phyloP scores from a whole-genome alignment of 2,888 invertebrate species.

The Meloe dianella region DNA sequence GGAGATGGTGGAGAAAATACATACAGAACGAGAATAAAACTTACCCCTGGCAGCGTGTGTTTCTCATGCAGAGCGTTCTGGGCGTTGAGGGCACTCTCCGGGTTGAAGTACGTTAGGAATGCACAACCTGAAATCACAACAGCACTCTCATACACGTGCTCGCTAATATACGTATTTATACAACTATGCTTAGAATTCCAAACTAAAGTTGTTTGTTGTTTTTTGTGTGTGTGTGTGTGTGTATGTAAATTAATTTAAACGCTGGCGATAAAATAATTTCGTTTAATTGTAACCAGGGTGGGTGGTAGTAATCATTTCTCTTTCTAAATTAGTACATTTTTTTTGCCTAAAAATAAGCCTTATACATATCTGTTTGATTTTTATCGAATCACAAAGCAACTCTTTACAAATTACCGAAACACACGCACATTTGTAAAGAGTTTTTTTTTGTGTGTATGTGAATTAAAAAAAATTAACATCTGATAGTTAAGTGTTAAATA shows the following conservation, averaged over 20 bases:
- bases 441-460: not conserved
- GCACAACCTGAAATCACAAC: slow-evolving; percentile 85
- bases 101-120: slow-evolving; percentile 96
- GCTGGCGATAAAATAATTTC: slow-evolving; percentile 10
- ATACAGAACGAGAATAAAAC: slow-evolving; percentile 57
- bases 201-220: not conserved
- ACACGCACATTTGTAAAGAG: not conserved
- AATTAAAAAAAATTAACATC: not conserved
- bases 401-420: not conserved
- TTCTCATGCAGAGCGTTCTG: slow-evolving; percentile 96
- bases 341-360: not conserved
- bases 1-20: slow-evolving; percentile 17
- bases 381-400: not conserved
- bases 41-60: slow-evolving; percentile 98
- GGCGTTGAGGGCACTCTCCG: slow-evolving; percentile 93
- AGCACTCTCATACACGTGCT: slow-evolving; percentile 38
- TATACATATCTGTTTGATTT: not conserved
- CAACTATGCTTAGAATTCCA: slow-evolving; percentile 28
- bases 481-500: not conserved
- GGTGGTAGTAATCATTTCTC: not conserved
- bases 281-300: not conserved
- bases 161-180: slow-evolving; percentile 27
- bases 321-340: not conserved
- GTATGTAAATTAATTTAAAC: slow-evolving; percentile 5
- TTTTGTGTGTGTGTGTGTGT: not conserved